Percentiles rank a stretch among this genome's conserved stretches.
These are phyloP conservation scores for Liparis tanakae DNA, from an alignment of 2,797 vertebrate species.

Conservation along the genomic window DNA sequence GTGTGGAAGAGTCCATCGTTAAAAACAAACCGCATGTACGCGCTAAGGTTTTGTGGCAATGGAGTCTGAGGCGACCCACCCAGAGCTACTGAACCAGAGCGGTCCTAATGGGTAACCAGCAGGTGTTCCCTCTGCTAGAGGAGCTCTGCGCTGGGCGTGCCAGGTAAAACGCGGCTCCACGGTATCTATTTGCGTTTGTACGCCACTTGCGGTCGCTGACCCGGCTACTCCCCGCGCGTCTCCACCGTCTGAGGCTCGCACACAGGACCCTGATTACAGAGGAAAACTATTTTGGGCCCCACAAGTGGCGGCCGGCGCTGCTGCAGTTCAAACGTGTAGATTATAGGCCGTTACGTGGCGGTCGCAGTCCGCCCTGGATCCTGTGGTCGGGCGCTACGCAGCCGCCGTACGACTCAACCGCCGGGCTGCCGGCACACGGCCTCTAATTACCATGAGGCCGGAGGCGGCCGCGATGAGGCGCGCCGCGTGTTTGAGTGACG, in stretches of 20 bases:
- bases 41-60: background rate
- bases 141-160: conserved; percentile 40
- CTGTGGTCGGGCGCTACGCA: conserved; percentile 52
- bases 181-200: conserved; percentile 39
- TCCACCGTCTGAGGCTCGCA: conserved; percentile 36
- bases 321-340: conserved; percentile 56
- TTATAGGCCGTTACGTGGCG: conserved; percentile 60
- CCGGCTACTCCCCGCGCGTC: background rate
- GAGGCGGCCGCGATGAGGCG: conserved; percentile 31
- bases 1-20: too few relatives aligned
- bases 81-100: background rate
- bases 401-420: conserved; percentile 40
- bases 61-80: conserved; percentile 1
- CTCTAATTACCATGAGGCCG: conserved; percentile 30
- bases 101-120: conserved; percentile 10
- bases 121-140: background rate
- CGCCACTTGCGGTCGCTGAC: conserved; percentile 30
- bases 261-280: conserved; percentile 70
- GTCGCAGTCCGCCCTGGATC: conserved; percentile 35
- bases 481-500: conserved; percentile 15
- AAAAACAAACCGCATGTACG: background rate
- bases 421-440: conserved; percentile 10
- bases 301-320: conserved; percentile 21
- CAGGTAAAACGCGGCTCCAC: conserved; percentile 39
- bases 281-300: conserved; percentile 65